Percentiles rank a stretch among this genome's conserved stretches.
These are phyloP conservation scores for Zapornia atra DNA, from an alignment of 2,113 vertebrate genomes.

Conservation along the genomic window DNA sequence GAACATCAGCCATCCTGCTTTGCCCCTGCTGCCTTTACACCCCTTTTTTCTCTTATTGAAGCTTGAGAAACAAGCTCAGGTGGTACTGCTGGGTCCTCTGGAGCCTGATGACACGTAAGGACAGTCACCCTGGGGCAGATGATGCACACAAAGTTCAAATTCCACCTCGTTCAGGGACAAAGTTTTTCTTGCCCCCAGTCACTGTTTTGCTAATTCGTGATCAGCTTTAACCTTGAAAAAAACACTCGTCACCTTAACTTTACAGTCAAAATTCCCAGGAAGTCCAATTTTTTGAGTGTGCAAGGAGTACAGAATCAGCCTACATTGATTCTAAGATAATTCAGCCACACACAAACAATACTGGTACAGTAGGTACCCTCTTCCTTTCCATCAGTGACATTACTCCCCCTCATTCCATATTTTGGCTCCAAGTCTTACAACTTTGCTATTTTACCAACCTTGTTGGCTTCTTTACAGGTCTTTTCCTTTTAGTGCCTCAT, in stretches of 20 bases:
- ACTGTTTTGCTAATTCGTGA: neutral
- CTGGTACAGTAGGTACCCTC: neutral
- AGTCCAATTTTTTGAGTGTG: neutral
- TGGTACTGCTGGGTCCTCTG: neutral
- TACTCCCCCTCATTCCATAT: neutral
- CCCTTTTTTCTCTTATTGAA: neutral
- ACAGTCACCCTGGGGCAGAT: neutral
- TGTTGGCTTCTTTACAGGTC: neutral
- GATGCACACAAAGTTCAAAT: neutral
- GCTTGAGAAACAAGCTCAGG: neutral
- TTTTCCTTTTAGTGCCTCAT: neutral
- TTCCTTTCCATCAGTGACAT: neutral
- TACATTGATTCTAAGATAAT: neutral
- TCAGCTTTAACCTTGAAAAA: neutral
- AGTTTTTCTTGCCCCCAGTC: neutral
- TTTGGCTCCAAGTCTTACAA: neutral
- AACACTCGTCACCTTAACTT: neutral
- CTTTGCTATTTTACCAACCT: neutral
- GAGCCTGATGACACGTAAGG: neutral
- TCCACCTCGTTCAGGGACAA: neutral
- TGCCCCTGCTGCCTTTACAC: rapidly evolving
- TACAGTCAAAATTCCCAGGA: neutral
- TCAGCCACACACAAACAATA: neutral
- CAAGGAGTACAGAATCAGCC: neutral
- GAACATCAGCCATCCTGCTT: neutral